Evolutionary conservation across 1,140 invertebrate genomes (phyloP), one percentile per base, ranked within the genome.

Genomic region (Calliopsis andreniformis): DNA sequence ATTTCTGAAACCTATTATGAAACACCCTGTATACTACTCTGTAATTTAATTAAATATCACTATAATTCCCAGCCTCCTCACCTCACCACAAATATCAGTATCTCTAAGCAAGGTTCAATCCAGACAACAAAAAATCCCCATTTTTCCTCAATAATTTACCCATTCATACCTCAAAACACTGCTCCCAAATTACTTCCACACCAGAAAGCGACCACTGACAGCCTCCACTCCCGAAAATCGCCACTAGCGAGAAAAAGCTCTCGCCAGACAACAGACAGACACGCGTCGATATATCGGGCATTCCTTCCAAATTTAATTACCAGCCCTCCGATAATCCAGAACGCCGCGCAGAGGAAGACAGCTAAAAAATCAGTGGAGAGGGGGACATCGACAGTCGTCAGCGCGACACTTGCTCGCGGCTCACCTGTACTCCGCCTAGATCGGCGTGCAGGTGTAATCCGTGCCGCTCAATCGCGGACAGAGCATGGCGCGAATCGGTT

Each of bases 361-460:
- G 47, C 3, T 1, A 39, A 35, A 39, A 67, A 39, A 25, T 7
- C 14, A 7, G 1, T 0, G 30, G 0, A 3, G 16, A 25, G 0
- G 35, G 8, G 14, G 28, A 55, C 51, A 12, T 12, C 51, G 51
- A 10, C 35, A 39, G 35, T 3, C 25, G 5, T 3, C 20, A 2
- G 6, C 20, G 23, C 49, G 49, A 25, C 49, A 51, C 49, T 51
- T 25, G 49, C 1, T 51, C 12, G 25, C 2, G 16, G 25, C 8
- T 25, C 47, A 53, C 69, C 69, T 72, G 69, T 18, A 58, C 39
- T 18, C 43, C 23, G 47, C 14, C 61, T 59, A 59, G 55, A 67
- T 53, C 69, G 67, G 39, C 32, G 53, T 72, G 76, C 71, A 78
- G 78, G 76, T 82, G 76, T 84, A 85, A 85, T 85, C 84, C 79